phyloP scores from a whole-genome alignment of 2,888 invertebrate species.

The Chouioia cunea region DNA sequence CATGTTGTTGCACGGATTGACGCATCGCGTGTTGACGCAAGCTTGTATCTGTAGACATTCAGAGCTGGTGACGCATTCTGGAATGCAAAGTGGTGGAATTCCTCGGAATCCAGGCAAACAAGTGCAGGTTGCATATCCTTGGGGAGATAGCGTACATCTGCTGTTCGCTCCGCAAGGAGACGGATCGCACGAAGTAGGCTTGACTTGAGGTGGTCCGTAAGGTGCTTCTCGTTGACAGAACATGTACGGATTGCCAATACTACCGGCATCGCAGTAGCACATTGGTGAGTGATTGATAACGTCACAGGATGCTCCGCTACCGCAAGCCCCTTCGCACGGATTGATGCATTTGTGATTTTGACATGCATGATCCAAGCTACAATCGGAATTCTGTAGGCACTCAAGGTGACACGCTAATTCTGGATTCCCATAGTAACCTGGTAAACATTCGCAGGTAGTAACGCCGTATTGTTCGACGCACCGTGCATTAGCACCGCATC shows the following conservation, averaged over 20 bases:
- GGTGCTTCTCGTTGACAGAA: conserved; percentile 71
- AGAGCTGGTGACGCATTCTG: conserved; percentile 86
- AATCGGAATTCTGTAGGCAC: conserved; percentile 81
- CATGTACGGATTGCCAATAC: conserved; percentile 77
- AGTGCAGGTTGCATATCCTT: conserved; percentile 68
- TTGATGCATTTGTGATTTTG: conserved; percentile 71
- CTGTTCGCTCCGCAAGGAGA: conserved; percentile 85
- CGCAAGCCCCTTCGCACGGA: conserved; percentile 78
- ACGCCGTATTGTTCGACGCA: conserved; percentile 79
- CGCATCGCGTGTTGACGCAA: conserved; percentile 83
- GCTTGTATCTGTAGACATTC: conserved; percentile 85
- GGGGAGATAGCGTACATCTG: conserved; percentile 77
- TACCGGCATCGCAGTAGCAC: conserved; percentile 79
- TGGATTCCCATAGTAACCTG: conserved; percentile 85
- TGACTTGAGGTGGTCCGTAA: conserved; percentile 32
- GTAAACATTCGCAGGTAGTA: conserved; percentile 79
- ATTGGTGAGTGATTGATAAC: conserved; percentile 84
- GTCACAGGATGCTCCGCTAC: conserved; percentile 78
- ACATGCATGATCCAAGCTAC: conserved; percentile 69
- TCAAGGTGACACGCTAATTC: conserved; percentile 82
- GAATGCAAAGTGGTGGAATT: conserved; percentile 85
- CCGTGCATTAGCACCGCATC: conserved; percentile 85
- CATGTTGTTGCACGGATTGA: conserved; percentile 86
- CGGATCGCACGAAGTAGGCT: conserved; percentile 56
- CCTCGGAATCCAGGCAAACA: conserved; percentile 80